Conservation (phyloP, 2,113 vertebrate species). For the Syrrhaptes paradoxus region DNA sequence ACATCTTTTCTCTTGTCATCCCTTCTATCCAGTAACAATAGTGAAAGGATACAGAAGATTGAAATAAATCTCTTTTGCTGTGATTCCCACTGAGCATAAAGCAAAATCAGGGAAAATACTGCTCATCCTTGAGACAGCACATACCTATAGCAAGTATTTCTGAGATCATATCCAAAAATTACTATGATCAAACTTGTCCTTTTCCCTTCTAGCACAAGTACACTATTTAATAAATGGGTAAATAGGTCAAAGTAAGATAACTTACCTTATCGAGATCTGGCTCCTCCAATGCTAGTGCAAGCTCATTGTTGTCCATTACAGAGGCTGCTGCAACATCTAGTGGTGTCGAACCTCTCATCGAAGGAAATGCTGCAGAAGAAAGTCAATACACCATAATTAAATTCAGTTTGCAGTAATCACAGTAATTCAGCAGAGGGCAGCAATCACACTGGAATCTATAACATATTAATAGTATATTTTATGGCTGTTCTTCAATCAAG, state of each 20-base stretch:
- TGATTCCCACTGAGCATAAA: neutral
- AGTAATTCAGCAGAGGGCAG: slow-evolving; percentile 67
- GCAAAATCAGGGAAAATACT: neutral
- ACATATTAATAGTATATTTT: rapidly evolving
- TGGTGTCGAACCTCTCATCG: slow-evolving; percentile 97
- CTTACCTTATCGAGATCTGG: slow-evolving; percentile 94
- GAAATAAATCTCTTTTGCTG: neutral
- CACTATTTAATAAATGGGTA: neutral
- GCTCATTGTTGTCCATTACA: slow-evolving; percentile 98
- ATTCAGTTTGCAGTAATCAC: neutral
- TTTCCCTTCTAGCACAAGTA: neutral
- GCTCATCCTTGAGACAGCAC: neutral
- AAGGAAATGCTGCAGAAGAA: slow-evolving; percentile 85
- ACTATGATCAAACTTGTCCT: neutral
- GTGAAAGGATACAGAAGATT: neutral
- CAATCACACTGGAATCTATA: slow-evolving; percentile 26
- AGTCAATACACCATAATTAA: neutral
- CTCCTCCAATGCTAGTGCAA: slow-evolving; percentile 93
- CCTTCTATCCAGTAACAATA: neutral
- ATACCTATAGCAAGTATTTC: neutral
- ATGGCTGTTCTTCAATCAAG: neutral
- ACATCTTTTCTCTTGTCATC: neutral
- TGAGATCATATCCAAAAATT: neutral
- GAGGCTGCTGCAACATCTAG: slow-evolving; percentile 96
- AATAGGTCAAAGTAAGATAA: neutral